Evolutionary conservation across 2,113 vertebrate species (phyloP), one percentile per base, ranked within the genome.

Genomic region (Hemichromis elongatus): DNA sequence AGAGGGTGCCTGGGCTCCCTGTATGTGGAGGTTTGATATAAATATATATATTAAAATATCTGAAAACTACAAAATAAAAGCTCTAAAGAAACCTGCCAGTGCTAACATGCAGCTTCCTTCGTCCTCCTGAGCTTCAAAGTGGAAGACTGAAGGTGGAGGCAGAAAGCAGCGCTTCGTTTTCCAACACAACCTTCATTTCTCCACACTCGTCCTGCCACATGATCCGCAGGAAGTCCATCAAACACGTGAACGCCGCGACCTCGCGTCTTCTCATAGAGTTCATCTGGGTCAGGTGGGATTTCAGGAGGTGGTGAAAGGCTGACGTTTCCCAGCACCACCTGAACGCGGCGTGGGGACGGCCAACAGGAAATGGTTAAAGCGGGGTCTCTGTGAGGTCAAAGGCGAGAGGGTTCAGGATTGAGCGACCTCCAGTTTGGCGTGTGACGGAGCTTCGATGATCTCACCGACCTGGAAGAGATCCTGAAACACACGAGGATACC

Each of bases 391-490:
- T 2, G 70, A 30, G 45, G 26, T 75, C 45, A 75, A 30, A 75
- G 26, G 26, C 5, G 24, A 75, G 9, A 50, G 1, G 33, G 33
- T 40, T 98, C 95, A 99, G 94, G 96, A 96, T 88, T 97, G 97
- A 75, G 96, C 82, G 91, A 97, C 73, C 26, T 98, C 96, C 50
- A 94, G 77, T 94, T 96, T 98, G 93, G 57, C 14, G 3, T 79
- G 35, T 68, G 96, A 80, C 59, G 97, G 96, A 19, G 96, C 97
- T 79, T 96, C 93, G 2, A 99, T 16, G 6, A 96, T 90, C 95
- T 99, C 98, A 80, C 97, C 98, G 16, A 93, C 95, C 95, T 97
- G 95, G 88, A 99, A 99, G 84, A 97, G 94, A 77, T 99, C 99
- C 99, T 99, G 92, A 73, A 95, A 91, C 26, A 52, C 61, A 83